Evolutionary conservation across 2,113 vertebrate species (phyloP), one percentile per base, ranked within the genome.

Genomic region (Lagopus muta): DNA sequence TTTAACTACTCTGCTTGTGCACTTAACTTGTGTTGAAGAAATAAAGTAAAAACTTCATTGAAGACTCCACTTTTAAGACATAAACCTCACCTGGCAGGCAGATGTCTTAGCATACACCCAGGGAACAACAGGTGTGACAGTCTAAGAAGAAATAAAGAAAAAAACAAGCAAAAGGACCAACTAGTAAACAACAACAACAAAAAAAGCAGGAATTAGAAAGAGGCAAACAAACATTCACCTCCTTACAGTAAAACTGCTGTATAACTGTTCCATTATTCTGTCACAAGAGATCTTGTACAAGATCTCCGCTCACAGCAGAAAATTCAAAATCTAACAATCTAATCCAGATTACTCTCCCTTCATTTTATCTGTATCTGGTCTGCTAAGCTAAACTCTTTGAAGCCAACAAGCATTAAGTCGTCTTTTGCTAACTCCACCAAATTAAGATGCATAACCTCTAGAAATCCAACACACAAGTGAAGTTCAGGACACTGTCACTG

Each of bases 91-190:
- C 21, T 52, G 8, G n/a, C 42, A 86, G 54, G 30, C 22, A 65
- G 24, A 34, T 21, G 64, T 65, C 13, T 6, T 12, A 70, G 40
- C 3, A 2, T 19, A 24, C 12, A 0, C 5, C 12, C 14, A 8
- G 16, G 21, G 6, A 70, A 11, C 5, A 47, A 14, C 30, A 28
- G 61, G 11, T n/a, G 16, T 8, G 8, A 62, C 34, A 82, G 34
- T 10, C 27, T 34, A 18, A 43, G 22, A 84, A 69, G 5, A 64
- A 64, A 40, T 30, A 45, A 61, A 58, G 30, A 24, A 70, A 42
- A 42, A 60, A 48, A 32, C 2, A n/a, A 22, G 36, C n/a, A 65
- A 43, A 69, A 7, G 4, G 5, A 61, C 6, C 4, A 60, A 54
- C 45, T 38, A 30, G 5, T 42, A 34, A 52, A 57, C 66, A 32